A percentile compares a stretch with the other conserved stretches of the same genome.
Evolutionary conservation across 2,888 invertebrate species (phyloP).

Genomic region (Drosophila robusta): DNA sequence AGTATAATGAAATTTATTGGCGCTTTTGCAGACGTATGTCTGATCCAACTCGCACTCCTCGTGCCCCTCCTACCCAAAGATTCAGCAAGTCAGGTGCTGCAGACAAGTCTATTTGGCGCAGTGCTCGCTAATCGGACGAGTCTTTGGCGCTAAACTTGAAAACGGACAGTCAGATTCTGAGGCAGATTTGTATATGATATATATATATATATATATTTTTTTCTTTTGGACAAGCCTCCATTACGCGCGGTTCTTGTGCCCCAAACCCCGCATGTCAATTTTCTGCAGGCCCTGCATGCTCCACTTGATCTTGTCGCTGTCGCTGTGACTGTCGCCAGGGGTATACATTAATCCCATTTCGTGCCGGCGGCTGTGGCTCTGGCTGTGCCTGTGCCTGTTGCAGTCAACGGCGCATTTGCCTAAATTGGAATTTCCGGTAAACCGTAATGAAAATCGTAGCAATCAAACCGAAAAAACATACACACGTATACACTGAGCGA

Average conservation of each 20-base stretch:
- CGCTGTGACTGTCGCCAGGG: constrained; percentile 69
- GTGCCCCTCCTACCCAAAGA: neutral
- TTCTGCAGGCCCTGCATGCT: constrained; percentile 67
- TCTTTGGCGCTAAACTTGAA: constrained; percentile 14
- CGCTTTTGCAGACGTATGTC: constrained; percentile 7
- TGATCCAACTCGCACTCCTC: neutral
- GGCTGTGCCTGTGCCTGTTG: constrained; percentile 29
- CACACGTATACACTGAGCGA: constrained; percentile 42
- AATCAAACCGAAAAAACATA: constrained; percentile 68
- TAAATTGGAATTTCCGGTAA: constrained; percentile 85
- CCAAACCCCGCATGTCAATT: constrained; percentile 53
- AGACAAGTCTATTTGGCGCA: constrained; percentile 6
- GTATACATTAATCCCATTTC: constrained; percentile 65
- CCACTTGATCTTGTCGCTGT: constrained; percentile 80
- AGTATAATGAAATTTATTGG: constrained; percentile 36
- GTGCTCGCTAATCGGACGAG: constrained; percentile 7
- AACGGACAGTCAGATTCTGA: neutral
- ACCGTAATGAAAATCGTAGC: constrained; percentile 78
- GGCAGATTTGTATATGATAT: neutral
- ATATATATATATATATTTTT: neutral
- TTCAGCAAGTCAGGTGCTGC: constrained; percentile 38
- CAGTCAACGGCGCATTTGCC: constrained; percentile 83
- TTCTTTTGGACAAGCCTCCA: constrained; percentile 39
- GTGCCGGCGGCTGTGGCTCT: constrained; percentile 37
- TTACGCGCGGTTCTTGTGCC: constrained; percentile 19